Conservation (phyloP, 2,888 invertebrate species). For the Galerucella calmariensis region DNA sequence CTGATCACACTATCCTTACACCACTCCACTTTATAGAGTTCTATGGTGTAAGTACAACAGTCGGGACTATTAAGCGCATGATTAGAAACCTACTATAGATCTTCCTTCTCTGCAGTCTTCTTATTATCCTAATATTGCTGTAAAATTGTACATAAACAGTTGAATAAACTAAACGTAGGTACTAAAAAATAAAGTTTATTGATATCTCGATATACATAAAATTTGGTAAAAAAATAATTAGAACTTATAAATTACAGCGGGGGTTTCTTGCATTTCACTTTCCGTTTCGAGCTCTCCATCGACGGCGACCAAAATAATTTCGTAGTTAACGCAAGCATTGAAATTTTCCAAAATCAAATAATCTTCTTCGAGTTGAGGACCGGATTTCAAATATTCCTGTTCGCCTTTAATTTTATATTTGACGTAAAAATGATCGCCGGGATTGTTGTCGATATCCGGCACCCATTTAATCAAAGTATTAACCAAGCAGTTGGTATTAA, state of each 20-base stretch:
- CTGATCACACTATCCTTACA: no score
- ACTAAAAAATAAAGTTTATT: conserved; percentile 5
- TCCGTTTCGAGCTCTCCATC: conserved; percentile 56
- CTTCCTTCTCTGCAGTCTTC: no score
- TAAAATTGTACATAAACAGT: no score
- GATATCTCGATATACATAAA: conserved; percentile 1
- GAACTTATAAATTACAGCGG: conserved; percentile 50
- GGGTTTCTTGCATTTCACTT: conserved; percentile 54
- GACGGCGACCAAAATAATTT: conserved; percentile 55
- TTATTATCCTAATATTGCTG: no score
- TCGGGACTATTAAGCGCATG: no score
- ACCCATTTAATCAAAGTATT: conserved; percentile 56
- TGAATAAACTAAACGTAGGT: background rate
- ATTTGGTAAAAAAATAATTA: background rate
- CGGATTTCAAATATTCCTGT: conserved; percentile 51
- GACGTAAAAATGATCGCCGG: conserved; percentile 57
- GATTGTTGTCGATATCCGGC: conserved; percentile 56
- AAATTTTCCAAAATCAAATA: conserved; percentile 54
- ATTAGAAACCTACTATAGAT: no score
- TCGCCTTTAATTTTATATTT: conserved; percentile 55
- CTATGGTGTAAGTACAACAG: no score
- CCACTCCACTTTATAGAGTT: no score
- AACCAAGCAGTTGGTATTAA: conserved; percentile 50
- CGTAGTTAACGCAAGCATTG: conserved; percentile 56
- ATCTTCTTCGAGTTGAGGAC: conserved; percentile 53